Base-by-base conservation (phyloP, 2,888 invertebrate species). In the Polydrusus tereticollis region DNA sequence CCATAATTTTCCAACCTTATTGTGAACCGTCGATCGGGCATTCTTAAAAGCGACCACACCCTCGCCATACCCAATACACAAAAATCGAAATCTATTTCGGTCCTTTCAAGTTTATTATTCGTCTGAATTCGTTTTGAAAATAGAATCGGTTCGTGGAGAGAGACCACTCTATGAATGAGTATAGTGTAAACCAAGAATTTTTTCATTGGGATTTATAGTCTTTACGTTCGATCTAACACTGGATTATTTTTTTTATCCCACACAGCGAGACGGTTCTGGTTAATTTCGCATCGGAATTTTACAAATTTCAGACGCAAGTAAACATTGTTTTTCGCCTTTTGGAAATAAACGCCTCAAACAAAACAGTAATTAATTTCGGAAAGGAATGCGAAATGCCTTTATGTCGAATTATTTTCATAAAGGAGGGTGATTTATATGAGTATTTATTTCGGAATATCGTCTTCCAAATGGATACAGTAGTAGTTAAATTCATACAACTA, bases 51-150 rank as follows among this genome's bases (percentile, higher is more conserved):
- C n/a, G n/a, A n/a, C n/a, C 33, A 1, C 33, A 8, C 41, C 23
- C 33, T n/a, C 58, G 16, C 58, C 58, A 41, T 33, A 38, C 8
- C 58, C 38, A 36, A 41, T 36, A 58, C 57, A 64, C 33, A 43
- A 65, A 65, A 65, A 65, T 65, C 43, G 41, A 57, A 68, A 50
- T 59, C 68, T 68, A 68, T 68, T 68, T 68, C 18, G 6, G 38
- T 23, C 47, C 23, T 8, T 20, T 45, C 38, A 23, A 50, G 68
- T 68, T 68, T 68, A 58, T 67, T 58, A 45, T 67, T 45, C 67
- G 67, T 67, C 67, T 67, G 57, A 21, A 47, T 23, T 43, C 45
- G 45, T 18, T 36, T 58, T 57, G 23, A 58, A 67, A 67, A 67
- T 67, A 67, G 58, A 67, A 57, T 16, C 18, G 23, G 14, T 45